Conservation (phyloP, 2,113 vertebrate genomes). For the Thalassarche chlororhynchos region DNA sequence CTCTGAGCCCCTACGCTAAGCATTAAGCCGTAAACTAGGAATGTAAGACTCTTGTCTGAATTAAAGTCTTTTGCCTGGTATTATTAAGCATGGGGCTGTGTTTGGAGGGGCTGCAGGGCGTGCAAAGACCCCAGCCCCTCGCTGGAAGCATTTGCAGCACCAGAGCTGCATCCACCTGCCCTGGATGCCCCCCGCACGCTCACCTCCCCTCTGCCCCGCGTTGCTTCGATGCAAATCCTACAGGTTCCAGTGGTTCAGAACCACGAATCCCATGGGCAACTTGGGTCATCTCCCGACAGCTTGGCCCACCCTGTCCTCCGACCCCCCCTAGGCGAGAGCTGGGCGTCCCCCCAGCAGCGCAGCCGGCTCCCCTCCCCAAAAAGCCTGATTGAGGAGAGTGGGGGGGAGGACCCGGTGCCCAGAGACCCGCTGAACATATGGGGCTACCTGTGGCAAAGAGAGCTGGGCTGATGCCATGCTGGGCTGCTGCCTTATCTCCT, state of each 20-base stretch:
- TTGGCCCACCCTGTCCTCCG: background rate
- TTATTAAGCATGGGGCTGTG: background rate
- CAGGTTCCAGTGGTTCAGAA: slow-evolving; percentile 38
- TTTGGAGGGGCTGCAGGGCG: background rate
- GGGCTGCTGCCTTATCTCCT: background rate
- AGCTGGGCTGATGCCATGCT: background rate
- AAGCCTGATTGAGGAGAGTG: rapidly evolving
- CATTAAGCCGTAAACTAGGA: slow-evolving; percentile 63
- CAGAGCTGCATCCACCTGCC: background rate
- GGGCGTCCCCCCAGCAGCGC: rapidly evolving
- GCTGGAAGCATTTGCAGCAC: background rate
- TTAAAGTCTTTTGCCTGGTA: slow-evolving; percentile 4
- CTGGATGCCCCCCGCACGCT: rapidly evolving
- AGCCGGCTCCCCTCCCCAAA: background rate
- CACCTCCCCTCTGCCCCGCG: background rate
- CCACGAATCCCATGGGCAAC: slow-evolving; percentile 15
- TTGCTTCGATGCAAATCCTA: background rate
- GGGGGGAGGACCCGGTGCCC: background rate
- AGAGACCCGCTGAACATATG: background rate
- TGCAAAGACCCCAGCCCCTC: background rate
- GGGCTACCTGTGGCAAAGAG: slow-evolving; percentile 68
- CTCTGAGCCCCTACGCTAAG: slow-evolving; percentile 58
- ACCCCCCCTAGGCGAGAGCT: background rate
- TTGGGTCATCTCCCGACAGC: background rate
- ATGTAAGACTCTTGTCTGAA: slow-evolving; percentile 53